Conservation (phyloP, 2,113 vertebrate genomes). For the Furnarius figulus region DNA sequence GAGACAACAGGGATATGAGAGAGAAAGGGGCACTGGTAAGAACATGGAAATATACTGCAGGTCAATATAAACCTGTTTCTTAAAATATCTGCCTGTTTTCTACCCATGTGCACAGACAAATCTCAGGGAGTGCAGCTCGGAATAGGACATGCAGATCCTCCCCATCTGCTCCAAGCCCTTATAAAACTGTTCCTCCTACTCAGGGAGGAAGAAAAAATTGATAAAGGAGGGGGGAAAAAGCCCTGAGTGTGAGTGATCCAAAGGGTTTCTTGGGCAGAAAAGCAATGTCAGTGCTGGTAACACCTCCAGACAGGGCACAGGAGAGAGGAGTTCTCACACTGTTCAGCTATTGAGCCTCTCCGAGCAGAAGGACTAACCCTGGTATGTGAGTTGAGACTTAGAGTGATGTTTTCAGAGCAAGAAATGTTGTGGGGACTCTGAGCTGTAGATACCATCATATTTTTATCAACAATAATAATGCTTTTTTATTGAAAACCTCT, state of each 20-base stretch:
- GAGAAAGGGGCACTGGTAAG: not conserved
- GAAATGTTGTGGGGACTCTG: not conserved
- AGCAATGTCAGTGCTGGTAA: rapidly evolving
- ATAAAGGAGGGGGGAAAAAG: not conserved
- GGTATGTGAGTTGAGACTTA: not conserved
- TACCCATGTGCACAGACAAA: not conserved
- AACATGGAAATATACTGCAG: not conserved
- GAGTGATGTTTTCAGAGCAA: not conserved
- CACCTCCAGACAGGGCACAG: rapidly evolving
- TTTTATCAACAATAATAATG: not conserved
- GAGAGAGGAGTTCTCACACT: not conserved
- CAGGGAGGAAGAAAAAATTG: not conserved
- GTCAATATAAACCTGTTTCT: not conserved
- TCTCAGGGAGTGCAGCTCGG: not conserved
- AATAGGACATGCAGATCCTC: not conserved
- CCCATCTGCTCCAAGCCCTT: not conserved
- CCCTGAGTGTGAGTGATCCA: not conserved
- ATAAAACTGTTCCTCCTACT: not conserved
- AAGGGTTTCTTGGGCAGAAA: not conserved
- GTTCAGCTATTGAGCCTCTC: not conserved
- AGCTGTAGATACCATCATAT: not conserved
- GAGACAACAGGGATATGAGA: not conserved
- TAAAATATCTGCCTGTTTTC: not conserved
- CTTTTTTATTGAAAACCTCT: not conserved
- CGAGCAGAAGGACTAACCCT: not conserved